phyloP scores from a whole-genome alignment of 2,888 invertebrate species.

The Coleophora flavipennella region DNA sequence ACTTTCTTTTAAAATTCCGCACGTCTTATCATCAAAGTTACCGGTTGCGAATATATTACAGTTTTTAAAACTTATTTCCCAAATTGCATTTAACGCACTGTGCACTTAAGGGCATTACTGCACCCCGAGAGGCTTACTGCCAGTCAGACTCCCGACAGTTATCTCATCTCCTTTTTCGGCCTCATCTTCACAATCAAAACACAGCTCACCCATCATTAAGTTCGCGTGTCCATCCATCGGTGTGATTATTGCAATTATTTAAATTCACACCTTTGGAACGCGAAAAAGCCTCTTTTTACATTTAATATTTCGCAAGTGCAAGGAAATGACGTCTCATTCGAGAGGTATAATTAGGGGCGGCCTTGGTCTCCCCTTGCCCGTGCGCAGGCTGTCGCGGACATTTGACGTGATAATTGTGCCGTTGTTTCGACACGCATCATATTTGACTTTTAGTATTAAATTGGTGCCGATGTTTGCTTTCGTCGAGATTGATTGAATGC shows the following conservation, averaged over 20 bases:
- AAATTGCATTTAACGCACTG: too few relatives aligned
- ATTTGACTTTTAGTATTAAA: constrained; percentile 1
- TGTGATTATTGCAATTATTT: constrained; percentile 71
- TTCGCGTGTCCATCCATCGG: constrained; percentile 59
- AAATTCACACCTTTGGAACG: constrained; percentile 70
- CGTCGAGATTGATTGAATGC: neutral
- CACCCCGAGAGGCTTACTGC: neutral
- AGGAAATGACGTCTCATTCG: constrained; percentile 71
- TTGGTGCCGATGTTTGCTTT: constrained; percentile 3
- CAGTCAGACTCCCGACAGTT: neutral
- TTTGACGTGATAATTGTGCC: constrained; percentile 48
- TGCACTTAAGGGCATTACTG: too few relatives aligned
- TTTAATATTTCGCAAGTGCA: constrained; percentile 68
- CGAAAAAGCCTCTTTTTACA: constrained; percentile 65
- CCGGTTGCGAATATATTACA: too few relatives aligned
- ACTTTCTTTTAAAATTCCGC: too few relatives aligned
- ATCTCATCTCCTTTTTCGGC: constrained; percentile 28
- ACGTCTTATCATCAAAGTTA: too few relatives aligned
- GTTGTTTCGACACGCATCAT: constrained; percentile 48
- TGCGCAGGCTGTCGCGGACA: neutral
- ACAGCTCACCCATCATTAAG: constrained; percentile 51
- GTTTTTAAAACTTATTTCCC: too few relatives aligned
- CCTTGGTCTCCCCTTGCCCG: neutral
- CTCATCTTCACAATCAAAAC: constrained; percentile 41
- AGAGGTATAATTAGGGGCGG: constrained; percentile 67